Evolutionary conservation across 2,888 invertebrate species (phyloP).

Genomic region (Harpalus rufipes): DNA sequence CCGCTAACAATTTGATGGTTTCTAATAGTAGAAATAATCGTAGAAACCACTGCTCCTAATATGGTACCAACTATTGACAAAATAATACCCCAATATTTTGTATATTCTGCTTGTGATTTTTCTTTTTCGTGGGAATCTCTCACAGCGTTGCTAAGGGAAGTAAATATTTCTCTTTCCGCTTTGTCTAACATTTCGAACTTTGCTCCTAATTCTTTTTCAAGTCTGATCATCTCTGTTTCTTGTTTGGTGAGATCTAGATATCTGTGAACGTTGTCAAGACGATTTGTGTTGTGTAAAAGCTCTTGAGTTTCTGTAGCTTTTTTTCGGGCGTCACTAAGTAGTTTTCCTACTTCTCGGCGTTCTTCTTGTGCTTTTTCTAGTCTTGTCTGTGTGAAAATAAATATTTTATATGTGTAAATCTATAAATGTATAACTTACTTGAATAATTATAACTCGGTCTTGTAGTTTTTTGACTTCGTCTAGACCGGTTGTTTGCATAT

Average conservation of each 20-base stretch:
- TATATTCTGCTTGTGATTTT: slow-evolving; percentile 88
- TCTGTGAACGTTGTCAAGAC: slow-evolving; percentile 84
- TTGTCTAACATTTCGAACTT: slow-evolving; percentile 84
- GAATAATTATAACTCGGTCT: slow-evolving; percentile 84
- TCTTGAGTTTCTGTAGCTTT: slow-evolving; percentile 85
- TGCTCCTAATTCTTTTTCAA: slow-evolving; percentile 82
- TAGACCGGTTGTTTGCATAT: slow-evolving; percentile 88
- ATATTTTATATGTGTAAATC: slow-evolving; percentile 27
- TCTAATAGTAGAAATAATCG: slow-evolving; percentile 52
- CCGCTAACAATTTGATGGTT: slow-evolving; percentile 58
- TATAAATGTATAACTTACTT: slow-evolving; percentile 75
- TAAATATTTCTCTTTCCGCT: slow-evolving; percentile 87
- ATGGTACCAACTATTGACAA: slow-evolving; percentile 75
- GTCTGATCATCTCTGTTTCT: slow-evolving; percentile 82
- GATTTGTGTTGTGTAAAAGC: slow-evolving; percentile 87
- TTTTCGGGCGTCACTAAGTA: slow-evolving; percentile 81
- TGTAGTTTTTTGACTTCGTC: slow-evolving; percentile 88
- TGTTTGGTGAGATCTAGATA: slow-evolving; percentile 87
- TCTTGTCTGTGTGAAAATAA: slow-evolving; percentile 78
- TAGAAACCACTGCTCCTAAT: slow-evolving; percentile 49
- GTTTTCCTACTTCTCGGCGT: slow-evolving; percentile 81
- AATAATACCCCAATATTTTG: slow-evolving; percentile 86
- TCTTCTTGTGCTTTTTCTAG: slow-evolving; percentile 84
- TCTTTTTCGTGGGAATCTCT: slow-evolving; percentile 91
- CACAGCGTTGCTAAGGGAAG: slow-evolving; percentile 86